Conservation (phyloP, 2,888 invertebrate species). For the Melipona beecheii region DNA sequence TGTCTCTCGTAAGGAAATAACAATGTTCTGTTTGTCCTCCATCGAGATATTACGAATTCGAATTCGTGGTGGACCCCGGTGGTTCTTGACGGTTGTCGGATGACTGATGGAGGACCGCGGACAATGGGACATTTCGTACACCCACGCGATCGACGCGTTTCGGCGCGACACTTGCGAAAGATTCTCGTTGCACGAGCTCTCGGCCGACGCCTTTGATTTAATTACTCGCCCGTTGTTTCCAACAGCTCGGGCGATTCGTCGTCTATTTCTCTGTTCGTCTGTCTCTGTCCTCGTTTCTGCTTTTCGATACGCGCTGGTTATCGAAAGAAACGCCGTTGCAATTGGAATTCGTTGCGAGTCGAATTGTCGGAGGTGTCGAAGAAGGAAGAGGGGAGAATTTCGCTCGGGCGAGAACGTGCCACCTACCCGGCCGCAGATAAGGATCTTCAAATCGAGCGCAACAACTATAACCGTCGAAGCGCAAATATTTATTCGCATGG, state of each 20-base stretch:
- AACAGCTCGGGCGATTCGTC: neutral
- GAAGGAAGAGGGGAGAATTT: neutral
- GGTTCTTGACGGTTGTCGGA: neutral
- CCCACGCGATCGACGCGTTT: constrained; percentile 45
- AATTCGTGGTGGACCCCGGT: constrained; percentile 25
- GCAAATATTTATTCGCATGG: constrained; percentile 58
- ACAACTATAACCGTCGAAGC: constrained; percentile 59
- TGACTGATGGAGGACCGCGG: constrained; percentile 50
- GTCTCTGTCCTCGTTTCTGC: neutral
- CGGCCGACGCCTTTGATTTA: constrained; percentile 41
- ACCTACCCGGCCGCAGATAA: constrained; percentile 51
- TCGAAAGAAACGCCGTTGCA: constrained; percentile 32
- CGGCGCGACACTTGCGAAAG: constrained; percentile 1
- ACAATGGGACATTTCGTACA: constrained; percentile 50
- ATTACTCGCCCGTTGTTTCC: constrained; percentile 39
- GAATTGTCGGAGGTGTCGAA: constrained; percentile 26
- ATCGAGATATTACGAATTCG: constrained; percentile 42
- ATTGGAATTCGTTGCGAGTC: constrained; percentile 22
- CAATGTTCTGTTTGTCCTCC: constrained; percentile 28
- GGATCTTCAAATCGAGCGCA: constrained; percentile 54
- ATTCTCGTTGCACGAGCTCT: neutral
- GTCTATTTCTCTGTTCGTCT: constrained; percentile 42
- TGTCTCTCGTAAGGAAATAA: constrained; percentile 9
- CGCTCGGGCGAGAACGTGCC: constrained; percentile 25
- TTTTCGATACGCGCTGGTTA: constrained; percentile 30